Percentiles rank a stretch among this genome's conserved stretches.
phyloP scores from a whole-genome alignment of 1,140 invertebrate genomes.

The Psix sp. region DNA sequence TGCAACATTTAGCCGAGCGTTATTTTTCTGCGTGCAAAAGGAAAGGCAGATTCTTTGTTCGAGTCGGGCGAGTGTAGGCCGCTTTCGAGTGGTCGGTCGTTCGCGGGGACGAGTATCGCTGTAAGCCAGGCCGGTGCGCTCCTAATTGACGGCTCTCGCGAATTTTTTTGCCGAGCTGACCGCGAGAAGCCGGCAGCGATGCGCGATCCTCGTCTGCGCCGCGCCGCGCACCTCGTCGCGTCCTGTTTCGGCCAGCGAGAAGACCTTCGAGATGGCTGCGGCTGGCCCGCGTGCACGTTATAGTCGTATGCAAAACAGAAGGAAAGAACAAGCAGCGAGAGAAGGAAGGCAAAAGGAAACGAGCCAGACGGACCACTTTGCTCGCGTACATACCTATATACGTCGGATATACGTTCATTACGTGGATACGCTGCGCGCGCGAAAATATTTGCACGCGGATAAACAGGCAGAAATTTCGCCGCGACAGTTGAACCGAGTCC shows the following conservation, averaged over 20 bases:
- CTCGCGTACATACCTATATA: constrained; percentile 48
- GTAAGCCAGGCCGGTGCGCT: constrained; percentile 44
- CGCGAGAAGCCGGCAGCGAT: constrained; percentile 42
- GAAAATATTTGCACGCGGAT: constrained; percentile 36
- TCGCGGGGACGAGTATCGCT: constrained; percentile 65
- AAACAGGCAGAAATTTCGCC: constrained; percentile 35
- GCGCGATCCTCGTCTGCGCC: constrained; percentile 20
- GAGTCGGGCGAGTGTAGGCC: constrained; percentile 43
- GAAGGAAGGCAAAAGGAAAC: constrained; percentile 47
- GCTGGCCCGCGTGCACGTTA: constrained; percentile 23
- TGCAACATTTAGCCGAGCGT: constrained; percentile 7
- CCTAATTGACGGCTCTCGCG: constrained; percentile 52
- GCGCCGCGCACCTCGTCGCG: constrained; percentile 7
- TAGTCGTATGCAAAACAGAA: constrained; percentile 52
- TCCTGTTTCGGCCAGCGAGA: constrained; percentile 22
- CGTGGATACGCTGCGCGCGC: constrained; percentile 17
- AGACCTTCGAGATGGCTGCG: constrained; percentile 7
- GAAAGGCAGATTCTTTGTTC: constrained; percentile 59
- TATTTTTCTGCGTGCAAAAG: constrained; percentile 35
- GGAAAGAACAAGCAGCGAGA: too few species aligned
- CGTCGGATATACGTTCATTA: constrained; percentile 41
- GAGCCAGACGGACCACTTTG: constrained; percentile 53
- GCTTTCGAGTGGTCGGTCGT: constrained; percentile 65
- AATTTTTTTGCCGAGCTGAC: constrained; percentile 52
- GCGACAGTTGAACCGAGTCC: not conserved